These are phyloP conservation scores for Drosophila mojavensis DNA, from an alignment of 1,140 invertebrate species.

Conservation along the genomic window DNA sequence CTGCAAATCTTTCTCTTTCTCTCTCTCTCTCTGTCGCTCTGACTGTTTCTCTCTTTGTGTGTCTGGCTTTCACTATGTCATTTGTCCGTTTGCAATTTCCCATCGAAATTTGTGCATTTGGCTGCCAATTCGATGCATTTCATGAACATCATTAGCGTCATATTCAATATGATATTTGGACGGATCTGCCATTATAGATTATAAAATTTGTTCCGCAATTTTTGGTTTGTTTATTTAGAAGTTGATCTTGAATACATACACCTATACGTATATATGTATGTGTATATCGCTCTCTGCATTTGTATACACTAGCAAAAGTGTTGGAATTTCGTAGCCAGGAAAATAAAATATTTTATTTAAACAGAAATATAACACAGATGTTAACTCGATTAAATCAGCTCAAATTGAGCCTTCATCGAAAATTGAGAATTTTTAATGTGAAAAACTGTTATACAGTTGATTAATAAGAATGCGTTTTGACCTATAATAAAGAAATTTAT, in stretches of 20 bases:
- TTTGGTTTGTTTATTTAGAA: conserved; percentile 47
- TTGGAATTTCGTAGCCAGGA: no score
- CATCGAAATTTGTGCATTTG: conserved; percentile 17
- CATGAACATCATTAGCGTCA: conserved; percentile 75
- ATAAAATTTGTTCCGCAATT: conserved; percentile 54
- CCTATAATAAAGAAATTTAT: no score
- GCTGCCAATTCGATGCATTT: conserved; percentile 65
- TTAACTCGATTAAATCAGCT: no score
- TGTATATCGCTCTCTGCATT: conserved; percentile 4
- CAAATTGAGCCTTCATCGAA: no score
- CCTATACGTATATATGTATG: no score
- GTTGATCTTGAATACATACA: conserved; percentile 22
- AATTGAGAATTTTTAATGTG: no score
- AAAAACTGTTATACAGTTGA: no score
- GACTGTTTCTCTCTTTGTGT: background rate
- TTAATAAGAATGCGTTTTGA: no score
- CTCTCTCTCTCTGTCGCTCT: no score
- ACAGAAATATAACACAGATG: no score
- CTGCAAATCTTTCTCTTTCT: conserved; percentile 5
- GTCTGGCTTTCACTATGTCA: background rate
- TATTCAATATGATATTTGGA: conserved; percentile 57
- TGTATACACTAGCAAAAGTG: no score
- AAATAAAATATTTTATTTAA: no score
- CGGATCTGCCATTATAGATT: conserved; percentile 47
- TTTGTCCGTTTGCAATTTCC: background rate